Percentiles rank a stretch among this genome's conserved stretches.
phyloP scores from a whole-genome alignment of 2,888 invertebrate genomes.

The Calameuta filiformis region DNA sequence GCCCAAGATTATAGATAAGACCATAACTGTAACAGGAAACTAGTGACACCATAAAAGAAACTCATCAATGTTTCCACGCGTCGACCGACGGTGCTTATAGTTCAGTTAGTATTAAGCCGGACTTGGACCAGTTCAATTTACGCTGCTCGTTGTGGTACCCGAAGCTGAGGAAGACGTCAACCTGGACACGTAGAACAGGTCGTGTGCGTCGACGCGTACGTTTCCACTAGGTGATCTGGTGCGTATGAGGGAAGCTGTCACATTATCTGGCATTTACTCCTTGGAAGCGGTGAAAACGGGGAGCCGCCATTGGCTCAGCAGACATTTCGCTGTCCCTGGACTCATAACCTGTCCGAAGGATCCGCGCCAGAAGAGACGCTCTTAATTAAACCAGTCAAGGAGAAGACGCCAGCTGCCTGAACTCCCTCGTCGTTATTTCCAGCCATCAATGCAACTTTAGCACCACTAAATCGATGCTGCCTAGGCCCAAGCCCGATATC shows the following conservation, averaged over 20 bases:
- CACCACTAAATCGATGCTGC: slow-evolving; percentile 7
- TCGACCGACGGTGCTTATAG: neutral
- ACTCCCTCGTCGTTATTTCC: slow-evolving; percentile 17
- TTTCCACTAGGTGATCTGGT: neutral
- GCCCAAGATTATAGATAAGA: neutral
- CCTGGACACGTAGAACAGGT: neutral
- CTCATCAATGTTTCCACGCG: slow-evolving; percentile 2
- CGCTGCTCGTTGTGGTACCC: neutral
- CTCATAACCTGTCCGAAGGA: slow-evolving; percentile 40
- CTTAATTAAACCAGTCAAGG: slow-evolving; percentile 48
- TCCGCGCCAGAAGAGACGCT: slow-evolving; percentile 29
- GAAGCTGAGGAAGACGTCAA: neutral
- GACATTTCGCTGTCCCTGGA: slow-evolving; percentile 33
- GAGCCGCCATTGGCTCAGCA: slow-evolving; percentile 31
- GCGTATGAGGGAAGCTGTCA: slow-evolving; percentile 24
- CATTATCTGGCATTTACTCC: slow-evolving; percentile 40
- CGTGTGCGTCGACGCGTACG: slow-evolving; percentile 5
- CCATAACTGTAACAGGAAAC: neutral
- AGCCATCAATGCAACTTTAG: slow-evolving; percentile 21
- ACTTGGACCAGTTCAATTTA: neutral
- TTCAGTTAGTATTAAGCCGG: neutral
- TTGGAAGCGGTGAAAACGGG: slow-evolving; percentile 27
- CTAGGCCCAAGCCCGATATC: neutral
- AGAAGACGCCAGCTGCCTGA: slow-evolving; percentile 28
- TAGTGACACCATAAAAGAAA: neutral